Evolutionary conservation across 2,888 invertebrate genomes (phyloP).

Genomic region (Eupithecia pulchellata): DNA sequence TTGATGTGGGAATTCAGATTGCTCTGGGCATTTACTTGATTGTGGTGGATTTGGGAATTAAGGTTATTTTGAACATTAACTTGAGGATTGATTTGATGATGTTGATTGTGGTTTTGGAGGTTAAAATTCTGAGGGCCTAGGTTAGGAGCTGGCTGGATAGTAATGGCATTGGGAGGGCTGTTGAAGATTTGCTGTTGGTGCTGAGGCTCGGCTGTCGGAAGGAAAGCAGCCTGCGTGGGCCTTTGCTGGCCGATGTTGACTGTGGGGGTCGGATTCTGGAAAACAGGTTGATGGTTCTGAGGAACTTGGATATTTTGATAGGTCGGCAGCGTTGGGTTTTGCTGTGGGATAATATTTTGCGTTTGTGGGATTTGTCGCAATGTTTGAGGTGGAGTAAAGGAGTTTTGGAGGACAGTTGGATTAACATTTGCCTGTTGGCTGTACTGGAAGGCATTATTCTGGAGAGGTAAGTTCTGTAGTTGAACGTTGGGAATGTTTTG

Average conservation of each 20-base stretch:
- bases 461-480: slow-evolving; percentile 58
- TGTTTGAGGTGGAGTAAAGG: slow-evolving; percentile 61
- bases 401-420: slow-evolving; percentile 60
- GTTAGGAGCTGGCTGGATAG: slow-evolving; percentile 79
- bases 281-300: slow-evolving; percentile 53
- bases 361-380: slow-evolving; percentile 62
- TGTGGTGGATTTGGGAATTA: slow-evolving; percentile 50
- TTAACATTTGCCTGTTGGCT: slow-evolving; percentile 62
- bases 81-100: slow-evolving; percentile 49
- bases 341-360: slow-evolving; percentile 68
- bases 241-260: slow-evolving; percentile 72
- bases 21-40: slow-evolving; percentile 18
- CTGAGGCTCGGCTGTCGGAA: slow-evolving; percentile 68
- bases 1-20: slow-evolving; percentile 26
- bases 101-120: slow-evolving; percentile 53
- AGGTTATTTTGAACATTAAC: slow-evolving; percentile 48
- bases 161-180: slow-evolving; percentile 73
- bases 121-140: slow-evolving; percentile 71
- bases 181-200: slow-evolving; percentile 62
- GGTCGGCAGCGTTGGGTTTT: slow-evolving; percentile 69
- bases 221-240: slow-evolving; percentile 72
- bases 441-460: slow-evolving; percentile 67
- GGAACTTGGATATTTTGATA: slow-evolving; percentile 66
- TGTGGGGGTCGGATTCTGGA: slow-evolving; percentile 50
- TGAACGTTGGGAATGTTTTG: slow-evolving; percentile 60